These are phyloP conservation scores for Patella vulgata DNA, from an alignment of 1,140 invertebrate species.

Conservation along the genomic window DNA sequence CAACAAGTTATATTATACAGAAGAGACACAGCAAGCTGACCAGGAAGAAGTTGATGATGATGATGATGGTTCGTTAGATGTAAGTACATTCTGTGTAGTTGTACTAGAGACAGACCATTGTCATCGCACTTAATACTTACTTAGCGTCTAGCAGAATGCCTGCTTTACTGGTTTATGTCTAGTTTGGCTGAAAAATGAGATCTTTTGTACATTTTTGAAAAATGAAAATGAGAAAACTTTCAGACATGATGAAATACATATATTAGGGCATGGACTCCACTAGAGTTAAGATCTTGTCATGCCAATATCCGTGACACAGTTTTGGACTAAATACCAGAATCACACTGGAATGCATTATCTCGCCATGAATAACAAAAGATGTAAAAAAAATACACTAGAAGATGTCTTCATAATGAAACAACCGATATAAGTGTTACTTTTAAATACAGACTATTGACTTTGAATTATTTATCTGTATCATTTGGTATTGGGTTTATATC, in stretches of 20 bases:
- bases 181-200: background rate
- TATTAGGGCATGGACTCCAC: too few species aligned
- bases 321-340: too few species aligned
- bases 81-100: slow-evolving; percentile 6
- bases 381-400: too few species aligned
- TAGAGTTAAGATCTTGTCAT: too few species aligned
- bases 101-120: background rate
- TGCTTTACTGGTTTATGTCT: background rate
- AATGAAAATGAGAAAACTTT: slow-evolving; percentile 2
- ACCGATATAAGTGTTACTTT: too few species aligned
- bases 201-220: background rate
- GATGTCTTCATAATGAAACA: too few species aligned
- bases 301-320: too few species aligned
- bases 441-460: too few species aligned
- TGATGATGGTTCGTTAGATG: slow-evolving; percentile 40
- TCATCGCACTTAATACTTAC: background rate
- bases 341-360: too few species aligned
- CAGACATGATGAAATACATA: background rate
- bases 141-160: background rate
- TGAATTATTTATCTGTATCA: too few species aligned
- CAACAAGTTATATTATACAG: slow-evolving; percentile 88
- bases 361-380: too few species aligned
- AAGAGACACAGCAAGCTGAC: slow-evolving; percentile 68
- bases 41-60: slow-evolving; percentile 73
- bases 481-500: too few species aligned